Conservation (phyloP, 2,113 vertebrate genomes). For the Percina caprodes region DNA sequence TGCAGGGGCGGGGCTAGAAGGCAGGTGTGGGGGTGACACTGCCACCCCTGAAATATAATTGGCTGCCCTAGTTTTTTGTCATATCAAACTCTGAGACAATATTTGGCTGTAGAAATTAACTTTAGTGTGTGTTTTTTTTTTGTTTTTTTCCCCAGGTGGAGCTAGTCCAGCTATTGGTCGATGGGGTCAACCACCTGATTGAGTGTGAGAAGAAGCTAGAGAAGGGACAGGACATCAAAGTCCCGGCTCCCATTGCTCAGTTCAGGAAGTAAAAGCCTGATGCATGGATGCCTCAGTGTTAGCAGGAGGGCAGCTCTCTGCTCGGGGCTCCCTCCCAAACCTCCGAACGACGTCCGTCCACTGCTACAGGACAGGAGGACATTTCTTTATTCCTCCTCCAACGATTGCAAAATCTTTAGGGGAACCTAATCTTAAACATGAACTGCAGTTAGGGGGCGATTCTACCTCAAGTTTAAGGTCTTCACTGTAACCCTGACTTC, state of each 20-base stretch:
- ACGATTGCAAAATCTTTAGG: constrained; percentile 15
- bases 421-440: constrained; percentile 31
- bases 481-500: constrained; percentile 62
- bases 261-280: constrained; percentile 86
- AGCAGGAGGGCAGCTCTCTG: constrained; percentile 10
- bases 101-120: not conserved
- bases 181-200: constrained; percentile 92
- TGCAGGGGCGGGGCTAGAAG: no score
- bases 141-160: constrained; percentile 85
- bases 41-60: no score
- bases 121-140: not conserved
- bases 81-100: not conserved
- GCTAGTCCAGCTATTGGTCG: constrained; percentile 91
- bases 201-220: constrained; percentile 95
- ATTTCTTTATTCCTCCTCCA: constrained; percentile 4
- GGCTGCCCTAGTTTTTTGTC: not conserved
- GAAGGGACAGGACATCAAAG: constrained; percentile 91
- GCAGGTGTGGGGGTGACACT: no score
- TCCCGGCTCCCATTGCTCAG: constrained; percentile 88
- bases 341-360: not conserved
- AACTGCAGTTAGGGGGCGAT: constrained; percentile 32
- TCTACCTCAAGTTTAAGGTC: constrained; percentile 73
- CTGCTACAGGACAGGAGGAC: not conserved
- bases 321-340: not conserved
- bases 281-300: rapidly evolving